Evolutionary conservation across 2,113 vertebrate species (phyloP), one percentile per base, ranked within the genome.

Genomic region (Platysteira castanea): DNA sequence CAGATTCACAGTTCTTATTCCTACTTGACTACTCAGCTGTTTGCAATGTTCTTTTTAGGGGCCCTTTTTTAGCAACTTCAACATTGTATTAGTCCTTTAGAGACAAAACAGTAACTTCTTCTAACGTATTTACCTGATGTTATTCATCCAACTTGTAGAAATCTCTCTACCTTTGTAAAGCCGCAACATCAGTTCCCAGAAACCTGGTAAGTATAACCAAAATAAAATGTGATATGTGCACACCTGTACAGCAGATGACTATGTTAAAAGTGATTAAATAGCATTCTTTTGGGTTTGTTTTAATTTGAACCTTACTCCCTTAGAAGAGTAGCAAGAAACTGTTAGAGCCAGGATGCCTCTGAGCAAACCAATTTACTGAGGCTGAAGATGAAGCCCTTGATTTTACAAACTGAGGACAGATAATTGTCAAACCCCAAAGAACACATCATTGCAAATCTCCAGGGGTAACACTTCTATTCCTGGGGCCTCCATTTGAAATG

Each of bases 241-340:
- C 97, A 98, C 98, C 98, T 98, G 98, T 97, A 97, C 56, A 97
- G 97, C 97, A 98, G 97, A 98, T 98, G 98, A 98, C 97, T 78
- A 82, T 20, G 28, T 94, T 97, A 95, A 86, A 97, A 92, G 95
- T 64, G 87, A 95, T 97, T 96, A 95, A 95, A 83, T 88, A 96
- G 87, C 52, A 61, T 80, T 96, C 92, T 93, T 95, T 65, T 84
- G 14, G 37, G 92, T 94, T 97, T 96, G 82, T 88, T 97, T 97
- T 97, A 93, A 96, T 95, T 97, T 94, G 86, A 67, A 59, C 87
- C 95, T 83, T 82, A 92, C 50, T 92, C 79, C 60, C 65, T 97
- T 90, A 94, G 84, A 94, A 76, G 87, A 91, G 84, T 61, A 80
- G 64, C 60, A 78, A 71, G 61, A 93, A 93, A 87, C 3, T 42